Base-by-base conservation (phyloP, 2,113 vertebrate species). In the Tachycineta bicolor region DNA sequence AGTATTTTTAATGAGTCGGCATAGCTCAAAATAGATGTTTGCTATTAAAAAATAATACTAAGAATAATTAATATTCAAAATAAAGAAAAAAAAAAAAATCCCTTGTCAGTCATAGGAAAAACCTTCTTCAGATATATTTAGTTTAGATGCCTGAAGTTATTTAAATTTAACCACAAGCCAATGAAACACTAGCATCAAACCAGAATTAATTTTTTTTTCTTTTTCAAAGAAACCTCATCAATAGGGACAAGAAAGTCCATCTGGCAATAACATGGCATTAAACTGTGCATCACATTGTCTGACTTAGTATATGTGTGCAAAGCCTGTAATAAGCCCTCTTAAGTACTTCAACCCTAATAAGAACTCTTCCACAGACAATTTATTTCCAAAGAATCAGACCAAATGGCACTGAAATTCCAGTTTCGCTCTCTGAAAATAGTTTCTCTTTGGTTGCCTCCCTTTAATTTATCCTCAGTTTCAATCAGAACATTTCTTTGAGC, bases 401-500 rank as follows among this genome's bases (percentile, higher is more conserved):
- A 88, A 84, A 90, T 10, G 39, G 63, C 91, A 43, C 79, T 80
- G 62, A 92, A 90, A 93, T 69, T 88, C 47, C 74, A 74, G 68
- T 75, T 67, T 83, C 0, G 0, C 33, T 63, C 14, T 82, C 79
- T 91, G 79, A 92, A 97, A 95, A 97, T 78, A 97, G 91, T 75
- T 95, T 90, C n/a, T 86, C 84, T 93, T 93, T 77, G 52, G 83
- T 89, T 75, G 58, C n/a, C 39, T 84, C 94, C 76, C 93, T 98
- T 88, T 97, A 94, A 97, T 97, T 95, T 96, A 70, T 73, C 43
- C 63, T 87, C 71, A 74, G 10, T 67, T 85, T 94, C 84, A 97
- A 49, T 83, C 58, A 91, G 77, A 89, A 41, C 34, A 5, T 76
- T 94, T 95, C 84, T 81, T 46, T 90, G 93, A 84, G 93, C 68